Conservation (phyloP, 2,797 vertebrate species). For the Lithobates sylvaticus region DNA sequence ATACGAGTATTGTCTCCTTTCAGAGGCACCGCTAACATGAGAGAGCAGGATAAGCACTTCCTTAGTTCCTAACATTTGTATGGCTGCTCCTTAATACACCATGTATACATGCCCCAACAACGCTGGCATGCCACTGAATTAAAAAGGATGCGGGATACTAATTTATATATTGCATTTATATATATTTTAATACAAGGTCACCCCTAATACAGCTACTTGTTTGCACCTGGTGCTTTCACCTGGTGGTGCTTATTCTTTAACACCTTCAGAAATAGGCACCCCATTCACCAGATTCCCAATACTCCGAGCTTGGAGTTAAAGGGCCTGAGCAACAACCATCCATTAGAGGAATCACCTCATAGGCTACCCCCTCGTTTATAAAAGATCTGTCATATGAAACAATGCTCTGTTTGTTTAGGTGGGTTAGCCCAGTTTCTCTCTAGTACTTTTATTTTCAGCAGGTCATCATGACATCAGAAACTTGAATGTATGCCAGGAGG, state of each 20-base stretch:
- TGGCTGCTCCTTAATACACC: too few relatives aligned
- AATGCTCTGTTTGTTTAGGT: constrained; percentile 35
- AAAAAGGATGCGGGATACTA: too few relatives aligned
- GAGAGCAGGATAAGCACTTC: too few relatives aligned
- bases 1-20: too few relatives aligned
- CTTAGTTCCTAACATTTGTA: too few relatives aligned
- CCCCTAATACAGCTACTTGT: too few relatives aligned
- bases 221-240: too few relatives aligned
- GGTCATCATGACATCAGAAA: constrained; percentile 43
- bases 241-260: background rate
- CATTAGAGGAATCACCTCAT: constrained; percentile 2
- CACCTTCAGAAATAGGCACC: background rate
- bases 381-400: constrained; percentile 18
- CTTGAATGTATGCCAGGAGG: constrained; percentile 17
- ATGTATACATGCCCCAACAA: too few relatives aligned
- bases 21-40: too few relatives aligned
- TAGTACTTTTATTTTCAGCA: constrained; percentile 28
- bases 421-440: background rate
- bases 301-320: background rate
- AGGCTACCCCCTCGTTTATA: background rate
- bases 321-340: constrained; percentile 8
- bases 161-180: too few relatives aligned
- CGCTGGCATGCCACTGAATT: too few relatives aligned
- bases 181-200: too few relatives aligned
- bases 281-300: background rate